A percentile compares a stretch with the other conserved stretches of the same genome.
Evolutionary conservation across 1,140 invertebrate species (phyloP).

Genomic region (Zaprionus inermis): DNA sequence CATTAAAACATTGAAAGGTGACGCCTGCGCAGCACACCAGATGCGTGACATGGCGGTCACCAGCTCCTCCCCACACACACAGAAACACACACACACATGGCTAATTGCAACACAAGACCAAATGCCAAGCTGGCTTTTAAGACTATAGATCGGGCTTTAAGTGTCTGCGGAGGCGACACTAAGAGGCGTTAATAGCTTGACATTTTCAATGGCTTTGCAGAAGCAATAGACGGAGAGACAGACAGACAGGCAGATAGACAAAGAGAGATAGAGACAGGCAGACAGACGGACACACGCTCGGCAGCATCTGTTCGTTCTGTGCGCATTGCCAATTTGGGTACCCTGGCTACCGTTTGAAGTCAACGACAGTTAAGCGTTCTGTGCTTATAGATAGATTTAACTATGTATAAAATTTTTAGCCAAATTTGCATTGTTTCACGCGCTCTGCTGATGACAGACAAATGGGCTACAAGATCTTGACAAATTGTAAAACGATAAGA

Average conservation of each 20-base stretch:
- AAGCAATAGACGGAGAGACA: constrained; percentile 29
- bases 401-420: background rate
- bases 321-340: constrained; percentile 61
- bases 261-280: background rate
- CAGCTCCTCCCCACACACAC: constrained; percentile 41
- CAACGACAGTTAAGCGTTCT: constrained; percentile 22
- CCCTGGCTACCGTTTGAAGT: constrained; percentile 64
- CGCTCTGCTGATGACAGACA: background rate
- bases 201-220: constrained; percentile 71
- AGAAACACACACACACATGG: constrained; percentile 33
- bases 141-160: constrained; percentile 39
- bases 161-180: constrained; percentile 79
- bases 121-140: constrained; percentile 27
- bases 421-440: constrained; percentile 46
- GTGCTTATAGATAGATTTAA: constrained; percentile 15
- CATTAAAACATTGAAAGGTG: constrained; percentile 54
- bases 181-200: constrained; percentile 81
- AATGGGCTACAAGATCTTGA: constrained; percentile 26
- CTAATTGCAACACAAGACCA: constrained; percentile 65
- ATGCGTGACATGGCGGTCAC: constrained; percentile 59
- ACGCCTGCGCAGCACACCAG: constrained; percentile 68
- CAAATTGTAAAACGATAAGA: constrained; percentile 53
- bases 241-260: background rate
- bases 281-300: background rate
- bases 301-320: constrained; percentile 44